Conservation (phyloP, 2,113 vertebrate genomes). For the Microcebus jonahi region DNA sequence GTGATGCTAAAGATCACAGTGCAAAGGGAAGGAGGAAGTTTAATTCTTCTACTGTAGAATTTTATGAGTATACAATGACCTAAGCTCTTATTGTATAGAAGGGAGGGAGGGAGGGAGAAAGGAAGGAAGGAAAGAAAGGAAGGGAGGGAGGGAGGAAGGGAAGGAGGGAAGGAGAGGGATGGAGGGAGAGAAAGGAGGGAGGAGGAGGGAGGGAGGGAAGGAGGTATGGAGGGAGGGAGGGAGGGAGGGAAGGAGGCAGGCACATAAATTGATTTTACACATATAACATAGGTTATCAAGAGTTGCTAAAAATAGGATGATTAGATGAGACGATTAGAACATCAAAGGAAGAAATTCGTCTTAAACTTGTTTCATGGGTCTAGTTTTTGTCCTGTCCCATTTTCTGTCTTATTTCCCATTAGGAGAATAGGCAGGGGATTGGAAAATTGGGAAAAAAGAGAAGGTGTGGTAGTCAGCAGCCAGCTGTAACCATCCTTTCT, state of each 20-base stretch:
- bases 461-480: not conserved
- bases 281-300: not conserved
- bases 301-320: not conserved
- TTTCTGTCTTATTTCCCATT: slow-evolving; percentile 42
- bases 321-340: not conserved
- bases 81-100: not conserved
- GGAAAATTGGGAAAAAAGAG: not conserved
- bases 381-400: slow-evolving; percentile 24
- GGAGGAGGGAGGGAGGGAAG: too few species aligned
- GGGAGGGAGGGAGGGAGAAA: too few species aligned
- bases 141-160: too few species aligned
- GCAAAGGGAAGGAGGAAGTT: not conserved
- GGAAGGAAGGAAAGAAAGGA: too few species aligned
- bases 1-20: not conserved
- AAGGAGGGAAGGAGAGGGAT: too few species aligned
- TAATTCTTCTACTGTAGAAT: slow-evolving; percentile 9
- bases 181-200: not conserved
- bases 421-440: not conserved
- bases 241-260: not conserved
- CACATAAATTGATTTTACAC: not conserved
- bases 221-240: too few species aligned
- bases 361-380: slow-evolving; percentile 8
- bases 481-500: not conserved
- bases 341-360: slow-evolving; percentile 5
- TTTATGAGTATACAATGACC: not conserved